A percentile compares a stretch with the other conserved stretches of the same genome.
Evolutionary conservation across 2,113 vertebrate genomes (phyloP).

Genomic region (Recurvirostra avosetta): DNA sequence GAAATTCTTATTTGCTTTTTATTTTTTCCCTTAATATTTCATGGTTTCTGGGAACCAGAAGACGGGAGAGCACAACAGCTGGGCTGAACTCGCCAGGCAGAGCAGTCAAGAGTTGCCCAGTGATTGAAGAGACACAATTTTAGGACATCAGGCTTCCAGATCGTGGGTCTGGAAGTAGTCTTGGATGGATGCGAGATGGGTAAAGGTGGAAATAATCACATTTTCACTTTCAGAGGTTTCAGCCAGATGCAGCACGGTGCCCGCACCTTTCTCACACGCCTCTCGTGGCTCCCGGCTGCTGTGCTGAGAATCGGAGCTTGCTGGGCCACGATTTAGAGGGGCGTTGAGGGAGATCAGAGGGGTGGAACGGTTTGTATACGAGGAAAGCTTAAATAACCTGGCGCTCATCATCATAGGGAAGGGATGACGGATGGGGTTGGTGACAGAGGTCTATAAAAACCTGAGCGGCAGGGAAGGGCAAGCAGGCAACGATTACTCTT

Average conservation of each 20-base stretch:
- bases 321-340: not conserved
- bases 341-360: not conserved
- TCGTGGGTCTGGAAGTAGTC: not conserved
- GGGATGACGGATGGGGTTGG: not conserved
- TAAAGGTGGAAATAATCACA: not conserved
- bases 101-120: not conserved
- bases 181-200: not conserved
- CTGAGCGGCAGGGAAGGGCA: not conserved
- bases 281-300: not conserved
- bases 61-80: not conserved
- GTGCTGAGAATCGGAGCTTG: not conserved
- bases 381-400: not conserved
- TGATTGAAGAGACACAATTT: not conserved
- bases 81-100: not conserved
- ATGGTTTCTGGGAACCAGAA: not conserved
- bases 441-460: not conserved
- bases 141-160: not conserved
- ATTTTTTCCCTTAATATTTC: not conserved
- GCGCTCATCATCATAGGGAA: not conserved
- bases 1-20: not conserved
- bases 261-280: fast-evolving
- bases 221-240: not conserved
- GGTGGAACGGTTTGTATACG: not conserved
- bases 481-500: not conserved
- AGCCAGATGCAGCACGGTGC: not conserved